Evolutionary conservation across 2,797 vertebrate species (phyloP), one percentile per base, ranked within the genome.

Genomic region (Crax fasciolata): DNA sequence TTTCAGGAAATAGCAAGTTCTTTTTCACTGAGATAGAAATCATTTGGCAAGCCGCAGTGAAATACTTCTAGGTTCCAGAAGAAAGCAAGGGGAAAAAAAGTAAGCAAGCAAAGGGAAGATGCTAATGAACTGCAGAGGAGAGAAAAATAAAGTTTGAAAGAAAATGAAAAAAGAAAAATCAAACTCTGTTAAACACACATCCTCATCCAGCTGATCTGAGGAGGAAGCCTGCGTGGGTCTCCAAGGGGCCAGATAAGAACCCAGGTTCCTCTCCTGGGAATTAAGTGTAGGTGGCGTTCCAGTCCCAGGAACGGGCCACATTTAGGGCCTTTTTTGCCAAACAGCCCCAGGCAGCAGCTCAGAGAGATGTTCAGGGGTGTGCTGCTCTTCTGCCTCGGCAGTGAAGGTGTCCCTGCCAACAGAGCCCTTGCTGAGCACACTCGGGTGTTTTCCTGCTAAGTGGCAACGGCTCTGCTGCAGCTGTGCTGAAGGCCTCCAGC

Each of bases 1-100:
- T 98, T 97, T 98, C 97, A 98, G 97, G 98, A 98, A 98, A 98
- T 98, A 97, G 98, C 98, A 98, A 98, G 98, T 96, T 97, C 97
- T 98, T 98, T 98, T 98, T 97, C 97, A 95, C 95, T 71, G 92
- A 97, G 98, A 99, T 98, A 98, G 98, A 98, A 98, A 99, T 99
- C 98, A 97, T 86, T 98, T 98, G 98, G 98, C 97, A 98, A 97
- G 97, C 95, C 96, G 83, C 93, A 68, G 97, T 97, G 96, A 98
- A 98, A 98, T 97, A 96, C 88, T 97, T 98, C 97, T 97, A 85
- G 92, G 97, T 98, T 97, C 97, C 97, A 98, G 98, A 90, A 97
- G 96, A 73, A 94, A 91, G 92, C 70, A 44, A 84, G 58, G 39
- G 51, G 23, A 49, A 65, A 48, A 4, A 5, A 93, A 92, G 85